A percentile compares a stretch with the other conserved stretches of the same genome.
These are phyloP conservation scores for Azorinus chamasolen DNA, from an alignment of 2,888 invertebrate species.

Conservation along the genomic window DNA sequence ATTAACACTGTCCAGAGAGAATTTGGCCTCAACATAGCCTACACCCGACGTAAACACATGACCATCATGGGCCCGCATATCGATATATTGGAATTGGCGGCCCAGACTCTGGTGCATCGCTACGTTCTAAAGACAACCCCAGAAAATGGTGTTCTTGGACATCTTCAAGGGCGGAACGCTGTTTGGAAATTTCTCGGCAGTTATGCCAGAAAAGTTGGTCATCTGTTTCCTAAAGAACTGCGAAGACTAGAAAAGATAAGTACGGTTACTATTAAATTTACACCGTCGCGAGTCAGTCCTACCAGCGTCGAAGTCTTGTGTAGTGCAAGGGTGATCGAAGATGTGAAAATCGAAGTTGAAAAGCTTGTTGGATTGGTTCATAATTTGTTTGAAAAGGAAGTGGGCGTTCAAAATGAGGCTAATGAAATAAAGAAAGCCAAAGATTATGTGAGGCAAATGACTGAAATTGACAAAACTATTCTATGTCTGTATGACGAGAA, in stretches of 20 bases:
- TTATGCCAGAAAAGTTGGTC: constrained; percentile 59
- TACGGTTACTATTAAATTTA: constrained; percentile 48
- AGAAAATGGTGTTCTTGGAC: constrained; percentile 48
- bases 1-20: constrained; percentile 46
- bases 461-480: constrained; percentile 33
- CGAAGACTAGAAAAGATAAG: constrained; percentile 27
- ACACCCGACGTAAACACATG: constrained; percentile 87
- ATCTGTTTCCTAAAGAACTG: constrained; percentile 50
- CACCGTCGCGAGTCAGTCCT: constrained; percentile 47
- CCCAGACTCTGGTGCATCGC: constrained; percentile 48
- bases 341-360: constrained; percentile 50
- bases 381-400: constrained; percentile 41
- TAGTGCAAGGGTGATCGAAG: constrained; percentile 41
- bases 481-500: constrained; percentile 51
- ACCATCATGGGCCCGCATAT: constrained; percentile 87
- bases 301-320: constrained; percentile 50
- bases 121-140: constrained; percentile 48
- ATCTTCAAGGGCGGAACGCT: constrained; percentile 53
- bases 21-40: constrained; percentile 53
- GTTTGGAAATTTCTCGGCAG: constrained; percentile 58
- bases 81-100: constrained; percentile 53
- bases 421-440: constrained; percentile 23
- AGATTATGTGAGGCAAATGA: constrained; percentile 26
- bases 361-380: constrained; percentile 54
- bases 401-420: constrained; percentile 26